These are phyloP conservation scores for Manduca sexta DNA, from an alignment of 1,140 invertebrate genomes.

Conservation along the genomic window DNA sequence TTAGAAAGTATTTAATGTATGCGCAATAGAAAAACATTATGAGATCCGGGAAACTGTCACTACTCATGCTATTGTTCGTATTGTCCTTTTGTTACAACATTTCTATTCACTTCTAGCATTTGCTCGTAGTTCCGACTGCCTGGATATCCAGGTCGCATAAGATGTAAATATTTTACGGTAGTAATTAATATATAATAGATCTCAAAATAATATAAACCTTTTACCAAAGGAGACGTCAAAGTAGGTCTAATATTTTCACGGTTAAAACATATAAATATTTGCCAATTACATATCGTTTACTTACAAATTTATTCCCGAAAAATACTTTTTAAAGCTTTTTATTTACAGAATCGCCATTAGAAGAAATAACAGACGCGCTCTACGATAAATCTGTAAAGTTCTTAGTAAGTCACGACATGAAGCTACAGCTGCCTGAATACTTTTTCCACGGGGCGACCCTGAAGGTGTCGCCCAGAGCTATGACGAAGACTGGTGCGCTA, in stretches of 20 bases:
- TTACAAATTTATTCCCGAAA: too few relatives aligned
- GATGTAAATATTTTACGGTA: too few relatives aligned
- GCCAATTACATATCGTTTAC: too few relatives aligned
- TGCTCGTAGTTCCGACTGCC: too few relatives aligned
- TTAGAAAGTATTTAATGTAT: neutral
- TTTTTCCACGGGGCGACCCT: constrained; percentile 81
- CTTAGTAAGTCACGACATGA: constrained; percentile 83
- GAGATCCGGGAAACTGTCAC: neutral
- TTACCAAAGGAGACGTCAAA: too few relatives aligned
- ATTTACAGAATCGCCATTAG: constrained; percentile 74
- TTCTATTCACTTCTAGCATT: too few relatives aligned
- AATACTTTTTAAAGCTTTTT: neutral
- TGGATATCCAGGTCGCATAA: too few relatives aligned
- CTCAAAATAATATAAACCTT: too few relatives aligned
- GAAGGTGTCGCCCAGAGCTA: constrained; percentile 80
- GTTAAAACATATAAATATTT: too few relatives aligned
- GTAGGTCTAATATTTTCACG: too few relatives aligned
- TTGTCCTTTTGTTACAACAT: too few relatives aligned
- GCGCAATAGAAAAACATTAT: neutral
- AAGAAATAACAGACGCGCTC: constrained; percentile 81
- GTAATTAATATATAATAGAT: too few relatives aligned
- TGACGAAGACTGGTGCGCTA: constrained; percentile 82
- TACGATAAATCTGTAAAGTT: constrained; percentile 81
- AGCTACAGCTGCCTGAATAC: constrained; percentile 79
- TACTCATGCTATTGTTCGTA: neutral